Evolutionary conservation across 2,113 vertebrate species (phyloP).

Genomic region (Rhineura floridana): DNA sequence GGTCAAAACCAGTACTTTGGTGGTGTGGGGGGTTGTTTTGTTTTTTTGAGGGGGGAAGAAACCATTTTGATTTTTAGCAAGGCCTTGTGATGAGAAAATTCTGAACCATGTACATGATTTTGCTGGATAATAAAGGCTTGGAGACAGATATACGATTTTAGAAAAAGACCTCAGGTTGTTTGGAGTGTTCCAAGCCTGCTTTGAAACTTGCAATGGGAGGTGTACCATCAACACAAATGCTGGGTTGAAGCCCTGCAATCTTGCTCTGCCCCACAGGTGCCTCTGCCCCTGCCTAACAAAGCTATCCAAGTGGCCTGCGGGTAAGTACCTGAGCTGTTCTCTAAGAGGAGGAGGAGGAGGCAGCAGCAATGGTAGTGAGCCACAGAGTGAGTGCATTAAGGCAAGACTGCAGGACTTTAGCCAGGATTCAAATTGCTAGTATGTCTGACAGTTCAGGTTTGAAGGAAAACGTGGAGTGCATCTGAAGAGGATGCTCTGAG

Average conservation of each 20-base stretch:
- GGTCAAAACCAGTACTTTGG: background rate
- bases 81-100: background rate
- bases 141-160: background rate
- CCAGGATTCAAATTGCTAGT: background rate
- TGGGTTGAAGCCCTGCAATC: background rate
- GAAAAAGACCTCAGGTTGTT: background rate
- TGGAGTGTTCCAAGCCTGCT: background rate
- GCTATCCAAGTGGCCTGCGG: background rate
- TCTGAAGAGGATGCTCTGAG: background rate
- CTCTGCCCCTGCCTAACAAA: background rate
- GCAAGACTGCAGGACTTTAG: background rate
- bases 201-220: background rate
- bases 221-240: background rate
- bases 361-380: background rate
- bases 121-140: background rate
- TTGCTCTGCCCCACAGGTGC: background rate
- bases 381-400: no score
- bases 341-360: background rate
- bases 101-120: background rate
- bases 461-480: background rate
- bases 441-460: background rate
- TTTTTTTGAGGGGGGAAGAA: background rate
- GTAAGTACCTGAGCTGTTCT: conserved; percentile 33
- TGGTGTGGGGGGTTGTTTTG: background rate
- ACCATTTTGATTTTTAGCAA: background rate